A percentile compares a stretch with the other conserved stretches of the same genome.
These are phyloP conservation scores for Pomacea canaliculata DNA, from an alignment of 2,888 invertebrate genomes.

Conservation along the genomic window DNA sequence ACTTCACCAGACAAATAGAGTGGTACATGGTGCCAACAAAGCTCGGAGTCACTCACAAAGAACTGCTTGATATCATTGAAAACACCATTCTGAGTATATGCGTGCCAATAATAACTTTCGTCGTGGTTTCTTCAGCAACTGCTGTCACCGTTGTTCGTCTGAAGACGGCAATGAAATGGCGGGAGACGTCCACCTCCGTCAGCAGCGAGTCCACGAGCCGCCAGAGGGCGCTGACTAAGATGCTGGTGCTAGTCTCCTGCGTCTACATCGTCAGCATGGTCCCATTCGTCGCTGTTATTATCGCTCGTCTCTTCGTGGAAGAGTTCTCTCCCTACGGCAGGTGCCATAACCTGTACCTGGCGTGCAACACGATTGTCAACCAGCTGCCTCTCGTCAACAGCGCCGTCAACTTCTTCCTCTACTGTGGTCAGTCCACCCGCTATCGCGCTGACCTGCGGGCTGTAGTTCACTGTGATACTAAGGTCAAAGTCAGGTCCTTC, in stretches of 20 bases:
- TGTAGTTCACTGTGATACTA: too few relatives aligned
- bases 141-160: slow-evolving; percentile 2
- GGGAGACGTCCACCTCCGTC: not conserved
- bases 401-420: not conserved
- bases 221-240: too few relatives aligned
- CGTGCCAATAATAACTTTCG: not conserved
- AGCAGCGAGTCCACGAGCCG: too few relatives aligned
- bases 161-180: not conserved
- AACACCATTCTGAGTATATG: not conserved
- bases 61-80: slow-evolving; percentile 1
- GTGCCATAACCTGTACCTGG: not conserved
- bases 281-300: not conserved
- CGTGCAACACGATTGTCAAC: not conserved
- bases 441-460: not conserved
- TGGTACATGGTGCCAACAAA: not conserved
- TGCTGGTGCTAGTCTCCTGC: slow-evolving; percentile 4
- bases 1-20: not conserved
- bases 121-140: not conserved
- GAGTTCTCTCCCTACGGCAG: too few relatives aligned
- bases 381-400: slow-evolving; percentile 4
- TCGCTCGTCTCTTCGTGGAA: not conserved
- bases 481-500: too few relatives aligned
- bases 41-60: not conserved
- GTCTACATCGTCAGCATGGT: slow-evolving; percentile 16
- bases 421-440: not conserved